These are phyloP conservation scores for Anarsia innoxiella DNA, from an alignment of 2,888 invertebrate species.

Conservation along the genomic window DNA sequence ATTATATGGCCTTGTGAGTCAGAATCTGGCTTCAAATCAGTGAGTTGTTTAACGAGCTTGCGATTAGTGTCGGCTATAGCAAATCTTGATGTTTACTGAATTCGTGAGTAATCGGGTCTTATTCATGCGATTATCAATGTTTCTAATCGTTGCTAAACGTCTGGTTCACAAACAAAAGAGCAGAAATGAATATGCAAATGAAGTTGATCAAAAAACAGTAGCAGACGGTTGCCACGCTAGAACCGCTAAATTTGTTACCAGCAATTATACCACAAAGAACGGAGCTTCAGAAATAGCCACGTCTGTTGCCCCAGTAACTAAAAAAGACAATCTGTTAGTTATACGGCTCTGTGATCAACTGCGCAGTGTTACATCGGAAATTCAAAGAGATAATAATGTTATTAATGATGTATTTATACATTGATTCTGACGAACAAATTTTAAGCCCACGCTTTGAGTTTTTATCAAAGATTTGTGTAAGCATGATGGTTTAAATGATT, in stretches of 20 bases:
- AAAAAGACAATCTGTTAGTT: constrained; percentile 8
- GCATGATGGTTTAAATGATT: no score
- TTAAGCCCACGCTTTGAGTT: no score
- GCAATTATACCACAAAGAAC: constrained; percentile 22
- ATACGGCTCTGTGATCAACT: no score
- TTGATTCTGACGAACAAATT: no score
- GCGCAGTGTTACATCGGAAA: no score
- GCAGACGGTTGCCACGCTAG: constrained; percentile 15
- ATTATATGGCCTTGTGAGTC: constrained; percentile 26
- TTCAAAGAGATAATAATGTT: no score
- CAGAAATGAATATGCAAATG: constrained; percentile 2
- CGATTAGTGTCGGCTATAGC: constrained; percentile 35
- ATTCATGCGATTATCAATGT: constrained; percentile 28
- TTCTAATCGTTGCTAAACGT: no score
- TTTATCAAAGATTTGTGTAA: no score
- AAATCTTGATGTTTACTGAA: constrained; percentile 43
- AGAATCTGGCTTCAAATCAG: constrained; percentile 30
- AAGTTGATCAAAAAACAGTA: constrained; percentile 1
- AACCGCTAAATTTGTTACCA: constrained; percentile 20
- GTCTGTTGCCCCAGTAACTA: constrained; percentile 14
- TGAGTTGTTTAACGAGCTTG: constrained; percentile 31
- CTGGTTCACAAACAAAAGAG: neutral
- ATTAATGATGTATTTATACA: no score
- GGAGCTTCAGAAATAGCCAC: constrained; percentile 12
- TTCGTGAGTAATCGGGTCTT: constrained; percentile 33